Evolutionary conservation across 2,113 vertebrate species (phyloP).

Genomic region (Taurulus bubalis): DNA sequence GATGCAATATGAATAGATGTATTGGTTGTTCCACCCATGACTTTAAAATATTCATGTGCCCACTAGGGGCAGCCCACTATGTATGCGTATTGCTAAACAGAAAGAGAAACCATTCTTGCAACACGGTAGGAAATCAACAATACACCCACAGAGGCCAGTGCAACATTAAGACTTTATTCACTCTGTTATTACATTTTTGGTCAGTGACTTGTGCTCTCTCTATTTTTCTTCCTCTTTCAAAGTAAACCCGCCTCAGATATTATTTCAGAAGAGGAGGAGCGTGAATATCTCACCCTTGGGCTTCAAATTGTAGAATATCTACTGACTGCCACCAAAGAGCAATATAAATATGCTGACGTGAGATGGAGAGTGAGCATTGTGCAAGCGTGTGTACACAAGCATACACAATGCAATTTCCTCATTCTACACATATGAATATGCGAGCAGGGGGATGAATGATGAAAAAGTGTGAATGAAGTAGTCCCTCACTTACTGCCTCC

Average conservation of each 20-base stretch:
- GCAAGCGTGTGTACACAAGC: constrained; percentile 41
- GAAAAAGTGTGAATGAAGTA: constrained; percentile 58
- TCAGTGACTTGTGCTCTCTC: neutral
- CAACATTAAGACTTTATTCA: neutral
- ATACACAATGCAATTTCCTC: constrained; percentile 48
- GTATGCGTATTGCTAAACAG: constrained; percentile 2
- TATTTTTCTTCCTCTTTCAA: constrained; percentile 2
- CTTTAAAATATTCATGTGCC: neutral
- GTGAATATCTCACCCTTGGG: constrained; percentile 8
- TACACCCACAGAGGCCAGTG: neutral
- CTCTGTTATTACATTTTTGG: neutral
- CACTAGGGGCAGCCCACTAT: constrained; percentile 5
- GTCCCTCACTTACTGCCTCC: constrained; percentile 26
- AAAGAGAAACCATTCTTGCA: neutral
- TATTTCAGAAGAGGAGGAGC: constrained; percentile 17
- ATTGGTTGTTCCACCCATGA: neutral
- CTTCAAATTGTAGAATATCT: constrained; percentile 34
- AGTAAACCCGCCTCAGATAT: constrained; percentile 1
- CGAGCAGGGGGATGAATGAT: constrained; percentile 34
- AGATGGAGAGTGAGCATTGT: constrained; percentile 37
- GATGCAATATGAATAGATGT: constrained; percentile 6
- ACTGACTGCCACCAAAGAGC: constrained; percentile 27
- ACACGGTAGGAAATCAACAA: constrained; percentile 4
- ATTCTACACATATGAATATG: constrained; percentile 56
- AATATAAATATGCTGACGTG: constrained; percentile 46